Conservation (phyloP, 2,113 vertebrate genomes). For the Excalfactoria chinensis region DNA sequence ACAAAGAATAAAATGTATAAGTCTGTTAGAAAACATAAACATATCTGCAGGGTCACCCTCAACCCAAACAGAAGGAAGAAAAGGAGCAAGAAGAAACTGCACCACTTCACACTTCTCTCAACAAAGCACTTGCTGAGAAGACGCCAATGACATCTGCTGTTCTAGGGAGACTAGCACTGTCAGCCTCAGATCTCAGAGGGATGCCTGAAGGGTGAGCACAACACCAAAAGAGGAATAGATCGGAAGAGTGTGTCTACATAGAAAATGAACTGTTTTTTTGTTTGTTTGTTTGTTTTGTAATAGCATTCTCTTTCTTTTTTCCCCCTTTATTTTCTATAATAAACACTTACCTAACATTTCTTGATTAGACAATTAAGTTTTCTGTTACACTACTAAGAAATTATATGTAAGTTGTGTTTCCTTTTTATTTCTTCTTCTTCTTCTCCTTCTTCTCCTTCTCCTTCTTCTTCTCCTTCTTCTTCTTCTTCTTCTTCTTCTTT, state of each 20-base stretch:
- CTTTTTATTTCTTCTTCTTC: fast-evolving
- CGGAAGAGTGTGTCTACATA: background rate
- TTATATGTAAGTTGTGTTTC: background rate
- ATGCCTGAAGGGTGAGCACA: background rate
- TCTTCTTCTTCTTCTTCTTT: fast-evolving
- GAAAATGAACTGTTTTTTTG: fast-evolving
- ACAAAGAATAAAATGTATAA: background rate
- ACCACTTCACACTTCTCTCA: background rate
- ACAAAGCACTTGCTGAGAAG: background rate
- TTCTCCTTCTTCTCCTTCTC: background rate
- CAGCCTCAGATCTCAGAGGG: fast-evolving
- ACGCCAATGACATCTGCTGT: fast-evolving
- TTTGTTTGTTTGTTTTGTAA: background rate
- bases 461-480: fast-evolving
- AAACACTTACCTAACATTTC: background rate
- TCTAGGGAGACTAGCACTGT: background rate
- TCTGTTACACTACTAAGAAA: background rate
- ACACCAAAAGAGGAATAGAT: background rate
- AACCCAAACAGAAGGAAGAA: background rate
- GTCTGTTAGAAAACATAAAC: background rate
- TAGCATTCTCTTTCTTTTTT: background rate
- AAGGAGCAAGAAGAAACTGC: background rate
- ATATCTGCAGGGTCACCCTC: background rate
- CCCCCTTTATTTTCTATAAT: background rate
- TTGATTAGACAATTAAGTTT: background rate